Conservation (phyloP, 1,140 invertebrate species). For the Diorhabda elongata region DNA sequence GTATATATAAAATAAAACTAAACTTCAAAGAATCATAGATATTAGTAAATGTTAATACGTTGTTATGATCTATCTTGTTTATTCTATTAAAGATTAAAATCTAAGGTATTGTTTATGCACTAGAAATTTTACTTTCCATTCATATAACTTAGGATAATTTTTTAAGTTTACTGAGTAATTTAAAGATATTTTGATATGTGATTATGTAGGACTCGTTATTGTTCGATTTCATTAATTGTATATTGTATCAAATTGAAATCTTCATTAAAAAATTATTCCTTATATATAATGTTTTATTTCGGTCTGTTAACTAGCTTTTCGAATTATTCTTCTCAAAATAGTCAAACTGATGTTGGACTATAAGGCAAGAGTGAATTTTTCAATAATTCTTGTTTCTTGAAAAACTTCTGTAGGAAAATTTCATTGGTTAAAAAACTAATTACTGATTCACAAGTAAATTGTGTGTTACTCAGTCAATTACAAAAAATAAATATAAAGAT, state of each 20-base stretch:
- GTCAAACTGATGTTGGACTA: too few species aligned
- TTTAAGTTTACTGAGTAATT: conserved; percentile 23
- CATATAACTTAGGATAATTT: conserved; percentile 19
- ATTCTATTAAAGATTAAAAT: conserved; percentile 42
- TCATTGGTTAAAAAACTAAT: too few species aligned
- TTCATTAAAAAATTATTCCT: too few species aligned
- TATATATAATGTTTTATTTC: too few species aligned
- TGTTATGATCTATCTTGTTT: conserved; percentile 41
- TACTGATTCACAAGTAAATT: too few species aligned
- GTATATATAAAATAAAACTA: conserved; percentile 13
- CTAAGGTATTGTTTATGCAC: conserved; percentile 37
- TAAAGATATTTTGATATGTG: conserved; percentile 31
- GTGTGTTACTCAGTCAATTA: too few species aligned
- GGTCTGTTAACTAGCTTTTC: too few species aligned
- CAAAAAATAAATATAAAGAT: too few species aligned
- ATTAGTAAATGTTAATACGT: conserved; percentile 34
- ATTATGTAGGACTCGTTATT: conserved; percentile 31
- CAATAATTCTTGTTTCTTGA: too few species aligned
- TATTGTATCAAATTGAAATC: conserved; percentile 11
- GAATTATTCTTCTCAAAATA: too few species aligned
- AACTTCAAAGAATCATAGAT: conserved; percentile 15
- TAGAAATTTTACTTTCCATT: conserved; percentile 24
- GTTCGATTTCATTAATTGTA: conserved; percentile 33
- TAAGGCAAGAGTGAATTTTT: too few species aligned
- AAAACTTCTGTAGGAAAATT: too few species aligned